Evolutionary conservation across 1,140 invertebrate genomes (phyloP).

Genomic region (Zaprionus taronus): DNA sequence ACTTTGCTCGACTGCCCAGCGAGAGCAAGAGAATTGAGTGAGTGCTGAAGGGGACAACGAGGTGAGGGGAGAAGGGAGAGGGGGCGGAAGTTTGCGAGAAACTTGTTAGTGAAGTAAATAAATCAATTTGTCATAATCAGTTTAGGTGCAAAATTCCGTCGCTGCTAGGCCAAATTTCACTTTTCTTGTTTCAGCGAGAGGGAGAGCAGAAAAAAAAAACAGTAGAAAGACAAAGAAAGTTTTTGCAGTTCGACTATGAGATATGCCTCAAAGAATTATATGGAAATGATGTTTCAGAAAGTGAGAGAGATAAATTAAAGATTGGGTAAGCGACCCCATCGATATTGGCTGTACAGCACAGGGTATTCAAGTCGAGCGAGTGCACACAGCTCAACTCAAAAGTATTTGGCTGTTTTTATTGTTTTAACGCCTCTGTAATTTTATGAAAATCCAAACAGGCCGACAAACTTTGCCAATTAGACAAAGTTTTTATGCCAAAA

Average conservation of each 20-base stretch:
- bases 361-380: constrained; percentile 24
- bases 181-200: constrained; percentile 46
- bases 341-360: background rate
- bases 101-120: constrained; percentile 84
- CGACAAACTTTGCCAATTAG: constrained; percentile 76
- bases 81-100: constrained; percentile 71
- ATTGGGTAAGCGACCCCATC: background rate
- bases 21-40: background rate
- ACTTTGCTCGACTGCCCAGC: constrained; percentile 61
- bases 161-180: constrained; percentile 76
- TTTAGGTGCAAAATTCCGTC: constrained; percentile 79
- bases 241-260: constrained; percentile 17
- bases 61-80: too few species aligned
- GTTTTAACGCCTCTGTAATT: constrained; percentile 62
- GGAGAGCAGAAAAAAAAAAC: constrained; percentile 12
- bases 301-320: background rate
- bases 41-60: background rate
- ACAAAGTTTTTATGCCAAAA: constrained; percentile 55
- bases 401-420: constrained; percentile 64
- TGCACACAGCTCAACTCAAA: constrained; percentile 47
- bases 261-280: constrained; percentile 1
- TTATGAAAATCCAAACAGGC: constrained; percentile 67
- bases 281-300: background rate
- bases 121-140: constrained; percentile 84
- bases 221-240: constrained; percentile 9